A percentile compares a stretch with the other conserved stretches of the same genome.
phyloP scores from a whole-genome alignment of 2,888 invertebrate genomes.

The Macaria liturata region DNA sequence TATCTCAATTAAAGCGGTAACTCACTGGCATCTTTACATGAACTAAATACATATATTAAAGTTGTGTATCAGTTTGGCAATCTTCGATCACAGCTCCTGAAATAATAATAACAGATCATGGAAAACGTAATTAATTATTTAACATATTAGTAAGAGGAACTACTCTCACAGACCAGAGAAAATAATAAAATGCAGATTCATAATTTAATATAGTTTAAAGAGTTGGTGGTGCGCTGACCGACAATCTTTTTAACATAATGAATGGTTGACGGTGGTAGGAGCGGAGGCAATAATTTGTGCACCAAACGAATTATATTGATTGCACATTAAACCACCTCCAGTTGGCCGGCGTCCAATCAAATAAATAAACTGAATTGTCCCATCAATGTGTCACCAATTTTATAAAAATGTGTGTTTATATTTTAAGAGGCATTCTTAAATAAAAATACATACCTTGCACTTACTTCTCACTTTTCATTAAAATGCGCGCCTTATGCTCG shows the following conservation, averaged over 20 bases:
- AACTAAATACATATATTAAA: too few species aligned
- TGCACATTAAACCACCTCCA: conserved; percentile 46
- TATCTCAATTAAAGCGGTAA: too few species aligned
- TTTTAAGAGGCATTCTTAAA: not conserved
- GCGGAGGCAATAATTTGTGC: conserved; percentile 28
- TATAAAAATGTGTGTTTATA: conserved; percentile 28
- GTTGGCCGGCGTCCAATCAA: conserved; percentile 44
- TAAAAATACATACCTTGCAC: too few species aligned
- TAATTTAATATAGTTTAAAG: not conserved
- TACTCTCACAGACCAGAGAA: not conserved
- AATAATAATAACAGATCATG: not conserved
- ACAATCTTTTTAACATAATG: conserved; percentile 1
- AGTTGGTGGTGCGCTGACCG: not conserved
- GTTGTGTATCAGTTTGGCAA: too few species aligned
- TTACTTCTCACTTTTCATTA: too few species aligned
- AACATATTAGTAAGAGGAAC: too few species aligned
- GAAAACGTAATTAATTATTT: not conserved
- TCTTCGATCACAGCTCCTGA: too few species aligned
- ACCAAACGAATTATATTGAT: conserved; percentile 48
- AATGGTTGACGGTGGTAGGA: conserved; percentile 5
- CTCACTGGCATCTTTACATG: too few species aligned
- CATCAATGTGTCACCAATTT: conserved; percentile 41
- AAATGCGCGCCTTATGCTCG: too few species aligned
- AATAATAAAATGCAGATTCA: not conserved
- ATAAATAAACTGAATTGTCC: conserved; percentile 45